Evolutionary conservation across 1,140 invertebrate genomes (phyloP).

Genomic region (Adoxophyes honmai): DNA sequence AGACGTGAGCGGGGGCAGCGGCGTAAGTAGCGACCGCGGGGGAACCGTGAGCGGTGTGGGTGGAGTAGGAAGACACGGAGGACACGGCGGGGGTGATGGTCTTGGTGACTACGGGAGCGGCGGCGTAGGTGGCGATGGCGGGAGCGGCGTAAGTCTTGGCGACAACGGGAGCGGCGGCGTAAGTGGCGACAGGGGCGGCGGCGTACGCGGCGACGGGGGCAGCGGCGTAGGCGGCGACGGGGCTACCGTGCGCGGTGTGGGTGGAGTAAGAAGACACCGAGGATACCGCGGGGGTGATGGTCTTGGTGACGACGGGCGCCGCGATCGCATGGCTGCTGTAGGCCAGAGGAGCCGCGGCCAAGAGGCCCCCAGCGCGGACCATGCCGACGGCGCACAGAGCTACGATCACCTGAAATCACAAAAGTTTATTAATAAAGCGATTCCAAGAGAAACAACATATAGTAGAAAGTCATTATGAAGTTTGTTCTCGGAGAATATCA

Average conservation of each 20-base stretch:
- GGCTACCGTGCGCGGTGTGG: conserved; percentile 25
- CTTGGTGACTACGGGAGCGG: conserved; percentile 33
- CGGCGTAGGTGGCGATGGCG: conserved; percentile 17
- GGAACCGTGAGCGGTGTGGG: conserved; percentile 35
- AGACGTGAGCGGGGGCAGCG: conserved; percentile 21
- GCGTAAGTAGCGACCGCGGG: conserved; percentile 24
- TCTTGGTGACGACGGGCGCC: conserved; percentile 18
- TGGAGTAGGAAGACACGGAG: conserved; percentile 34
- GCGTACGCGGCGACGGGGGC: conserved; percentile 11
- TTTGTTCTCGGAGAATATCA: too few relatives aligned
- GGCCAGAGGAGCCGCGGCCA: conserved; percentile 22
- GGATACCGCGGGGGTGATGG: conserved; percentile 32
- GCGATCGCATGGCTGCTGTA: conserved; percentile 28
- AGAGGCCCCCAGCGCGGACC: conserved; percentile 23
- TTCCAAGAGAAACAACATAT: too few relatives aligned
- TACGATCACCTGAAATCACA: conserved; percentile 20
- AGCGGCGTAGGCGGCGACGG: conserved; percentile 6
- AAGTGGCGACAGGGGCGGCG: conserved; percentile 10
- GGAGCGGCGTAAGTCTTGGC: conserved; percentile 15
- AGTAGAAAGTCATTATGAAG: background rate
- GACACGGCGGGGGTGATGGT: conserved; percentile 29
- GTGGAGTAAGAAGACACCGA: conserved; percentile 43
- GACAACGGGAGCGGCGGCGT: conserved; percentile 5
- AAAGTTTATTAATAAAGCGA: conserved; percentile 3
- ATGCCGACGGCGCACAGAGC: conserved; percentile 22